Percentiles rank a stretch among this genome's conserved stretches.
Conservation (phyloP, 2,888 invertebrate species). For the Epistrophe eligans region DNA sequence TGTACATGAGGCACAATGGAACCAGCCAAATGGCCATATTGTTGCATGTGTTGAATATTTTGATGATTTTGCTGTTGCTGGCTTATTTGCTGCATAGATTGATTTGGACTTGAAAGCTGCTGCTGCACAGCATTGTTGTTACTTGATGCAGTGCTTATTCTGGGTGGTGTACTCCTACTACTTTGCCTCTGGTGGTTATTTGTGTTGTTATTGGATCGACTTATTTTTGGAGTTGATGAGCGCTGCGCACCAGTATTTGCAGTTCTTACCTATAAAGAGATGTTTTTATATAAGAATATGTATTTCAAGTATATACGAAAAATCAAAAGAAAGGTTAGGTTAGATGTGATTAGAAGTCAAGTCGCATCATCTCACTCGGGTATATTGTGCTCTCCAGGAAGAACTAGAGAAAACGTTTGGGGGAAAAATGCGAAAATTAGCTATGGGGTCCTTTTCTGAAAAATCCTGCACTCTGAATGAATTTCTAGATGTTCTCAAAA, state of each 20-base stretch:
- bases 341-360: no score
- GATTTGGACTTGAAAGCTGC: constrained; percentile 80
- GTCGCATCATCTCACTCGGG: no score
- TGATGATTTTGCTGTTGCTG: constrained; percentile 78
- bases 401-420: no score
- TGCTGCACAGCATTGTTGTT: constrained; percentile 78
- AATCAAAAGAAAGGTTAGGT: no score
- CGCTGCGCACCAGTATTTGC: constrained; percentile 80
- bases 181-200: constrained; percentile 80
- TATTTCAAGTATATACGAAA: no score
- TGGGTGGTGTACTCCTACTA: constrained; percentile 80
- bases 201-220: constrained; percentile 79
- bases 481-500: no score
- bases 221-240: constrained; percentile 83
- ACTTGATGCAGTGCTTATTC: constrained; percentile 81
- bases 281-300: background rate
- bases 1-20: constrained; percentile 79
- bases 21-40: constrained; percentile 79
- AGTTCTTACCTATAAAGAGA: constrained; percentile 72
- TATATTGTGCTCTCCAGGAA: no score
- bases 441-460: no score
- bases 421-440: no score
- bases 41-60: constrained; percentile 82
- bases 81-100: constrained; percentile 78
- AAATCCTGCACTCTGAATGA: no score